Evolutionary conservation across 1,140 invertebrate species (phyloP), one percentile per base, ranked within the genome.

Genomic region (Calephelis virginiensis): DNA sequence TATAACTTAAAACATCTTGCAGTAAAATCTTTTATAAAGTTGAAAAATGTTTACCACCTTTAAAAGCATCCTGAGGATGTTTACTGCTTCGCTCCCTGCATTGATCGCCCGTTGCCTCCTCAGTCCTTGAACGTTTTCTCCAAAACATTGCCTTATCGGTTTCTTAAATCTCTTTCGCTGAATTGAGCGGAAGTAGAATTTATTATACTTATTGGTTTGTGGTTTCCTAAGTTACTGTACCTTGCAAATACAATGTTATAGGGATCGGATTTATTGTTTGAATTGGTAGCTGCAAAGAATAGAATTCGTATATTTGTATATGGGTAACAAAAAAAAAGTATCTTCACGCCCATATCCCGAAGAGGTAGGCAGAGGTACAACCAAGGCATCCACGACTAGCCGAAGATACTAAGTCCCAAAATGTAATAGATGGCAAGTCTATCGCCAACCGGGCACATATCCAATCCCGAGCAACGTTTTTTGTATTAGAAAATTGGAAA

Each of bases 141-240:
- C 28, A 38, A 59, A 59, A 59, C 56, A 59, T 59, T 59, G 56
- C 56, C 56, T 59, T 59, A 59, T 59, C 56, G 56, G 56, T 59
- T 59, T 37, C 53, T 56, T 56, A 56, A 56, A 56, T 56, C 53
- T 56, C 53, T 56, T 56, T 56, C 53, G 53, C 17, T 56, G 53
- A 56, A 28, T 37, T 56, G 53, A 28, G 28, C 53, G 17, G 11
- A 37, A 56, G 53, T 12, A 56, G 53, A 56, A 56, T 56, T 56
- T 56, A 56, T 56, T 56, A 56, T 56, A 56, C 28, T 56, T 56
- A 56, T 38, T 56, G 53, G 28, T 56, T 56, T 12, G 28, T 28
- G 53, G 53, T 56, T 28, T 37, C 12, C 37, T 28, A 56, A 56
- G 11, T 37, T 12, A 37, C 14, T 56, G 53, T 37, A 56, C 17